A percentile compares a stretch with the other conserved stretches of the same genome.
Conservation (phyloP, 2,888 invertebrate genomes). For the Odontomyia ornata region DNA sequence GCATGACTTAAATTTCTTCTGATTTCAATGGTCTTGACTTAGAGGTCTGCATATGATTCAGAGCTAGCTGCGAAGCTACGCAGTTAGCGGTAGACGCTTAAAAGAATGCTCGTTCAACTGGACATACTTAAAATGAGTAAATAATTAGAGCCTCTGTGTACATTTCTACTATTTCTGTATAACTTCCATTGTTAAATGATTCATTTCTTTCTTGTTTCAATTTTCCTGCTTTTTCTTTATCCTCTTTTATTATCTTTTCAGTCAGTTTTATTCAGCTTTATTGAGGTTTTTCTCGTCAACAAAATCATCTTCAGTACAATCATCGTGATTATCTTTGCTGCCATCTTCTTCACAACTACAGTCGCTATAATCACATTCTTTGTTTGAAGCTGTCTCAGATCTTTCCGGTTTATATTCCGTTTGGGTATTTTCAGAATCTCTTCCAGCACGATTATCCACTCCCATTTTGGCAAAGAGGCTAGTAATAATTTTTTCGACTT, state of each 20-base stretch:
- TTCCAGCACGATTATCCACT: conserved; percentile 40
- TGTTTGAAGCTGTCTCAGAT: too few relatives aligned
- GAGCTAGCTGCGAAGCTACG: too few relatives aligned
- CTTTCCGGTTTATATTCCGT: background rate
- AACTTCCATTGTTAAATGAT: conserved; percentile 75
- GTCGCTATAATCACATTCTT: too few relatives aligned
- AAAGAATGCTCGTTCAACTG: conserved; percentile 79
- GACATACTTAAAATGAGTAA: conserved; percentile 75
- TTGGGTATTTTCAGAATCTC: too few relatives aligned
- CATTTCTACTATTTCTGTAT: conserved; percentile 71
- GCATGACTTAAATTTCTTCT: too few relatives aligned
- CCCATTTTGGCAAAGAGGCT: conserved; percentile 18
- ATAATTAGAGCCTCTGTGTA: conserved; percentile 81
- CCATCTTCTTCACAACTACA: too few relatives aligned
- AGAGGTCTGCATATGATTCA: too few relatives aligned
- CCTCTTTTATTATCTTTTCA: conserved; percentile 71
- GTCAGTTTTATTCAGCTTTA: conserved; percentile 71
- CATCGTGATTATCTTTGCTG: conserved; percentile 51
- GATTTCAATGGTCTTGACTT: too few relatives aligned
- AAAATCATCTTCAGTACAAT: conserved; percentile 56
- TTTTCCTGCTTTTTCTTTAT: conserved; percentile 70
- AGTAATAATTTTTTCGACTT: conserved; percentile 44
- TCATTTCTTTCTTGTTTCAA: conserved; percentile 81
- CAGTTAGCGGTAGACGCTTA: too few relatives aligned
- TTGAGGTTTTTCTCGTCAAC: conserved; percentile 70